These are phyloP conservation scores for Seriola dumerili DNA, from an alignment of 2,113 vertebrate species.

Conservation along the genomic window DNA sequence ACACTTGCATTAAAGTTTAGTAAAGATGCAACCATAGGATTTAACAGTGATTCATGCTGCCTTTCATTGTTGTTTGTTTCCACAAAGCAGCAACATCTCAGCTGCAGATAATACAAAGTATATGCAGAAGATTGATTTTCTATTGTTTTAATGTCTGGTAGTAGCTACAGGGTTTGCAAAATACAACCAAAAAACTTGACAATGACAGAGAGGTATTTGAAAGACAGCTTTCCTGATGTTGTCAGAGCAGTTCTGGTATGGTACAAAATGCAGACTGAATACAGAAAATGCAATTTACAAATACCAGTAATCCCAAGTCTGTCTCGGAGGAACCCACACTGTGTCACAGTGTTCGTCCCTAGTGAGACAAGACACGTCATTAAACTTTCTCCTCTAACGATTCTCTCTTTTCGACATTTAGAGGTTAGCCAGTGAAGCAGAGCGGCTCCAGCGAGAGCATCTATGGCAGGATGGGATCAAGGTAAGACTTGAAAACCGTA, in stretches of 20 bases:
- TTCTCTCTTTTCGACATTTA: conserved; percentile 70
- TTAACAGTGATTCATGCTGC: neutral
- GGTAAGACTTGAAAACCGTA: conserved; percentile 79
- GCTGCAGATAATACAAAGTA: neutral
- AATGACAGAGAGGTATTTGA: neutral
- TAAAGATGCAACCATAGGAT: neutral
- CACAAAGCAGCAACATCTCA: neutral
- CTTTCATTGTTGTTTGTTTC: neutral
- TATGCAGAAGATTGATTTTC: neutral
- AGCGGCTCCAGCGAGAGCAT: conserved; percentile 94
- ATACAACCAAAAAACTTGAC: neutral
- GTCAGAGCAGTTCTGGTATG: neutral
- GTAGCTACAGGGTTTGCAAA: neutral
- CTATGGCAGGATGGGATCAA: conserved; percentile 96
- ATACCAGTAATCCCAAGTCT: too few relatives aligned
- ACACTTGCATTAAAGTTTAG: neutral
- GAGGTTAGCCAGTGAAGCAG: conserved; percentile 93
- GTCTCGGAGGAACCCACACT: neutral
- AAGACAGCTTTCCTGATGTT: neutral
- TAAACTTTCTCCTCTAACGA: conserved; percentile 16
- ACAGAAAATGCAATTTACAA: neutral
- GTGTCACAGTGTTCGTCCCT: neutral
- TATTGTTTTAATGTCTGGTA: neutral
- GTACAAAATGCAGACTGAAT: neutral
- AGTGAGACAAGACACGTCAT: neutral